Evolutionary conservation across 2,888 invertebrate genomes (phyloP), one percentile per base, ranked within the genome.

Genomic region (Helicoverpa assulta): DNA sequence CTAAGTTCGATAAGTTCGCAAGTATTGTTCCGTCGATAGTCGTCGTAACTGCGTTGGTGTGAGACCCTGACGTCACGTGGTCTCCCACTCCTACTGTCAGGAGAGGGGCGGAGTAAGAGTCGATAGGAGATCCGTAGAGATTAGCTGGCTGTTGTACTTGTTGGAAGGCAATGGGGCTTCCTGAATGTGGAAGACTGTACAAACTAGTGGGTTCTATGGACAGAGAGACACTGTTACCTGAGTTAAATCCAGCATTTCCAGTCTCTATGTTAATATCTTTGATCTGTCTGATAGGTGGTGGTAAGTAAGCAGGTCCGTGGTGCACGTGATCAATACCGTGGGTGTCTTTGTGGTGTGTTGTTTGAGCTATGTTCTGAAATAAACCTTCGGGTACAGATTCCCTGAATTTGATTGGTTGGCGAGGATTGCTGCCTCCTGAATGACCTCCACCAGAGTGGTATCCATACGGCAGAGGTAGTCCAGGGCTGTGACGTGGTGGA

Each of bases 371-470:
- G 61, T 96, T 97, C 78, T 97, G 96, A 4, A 98, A 92, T 5
- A 98, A 90, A 0, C 97, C 97, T 60, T 96, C 95, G 0, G 98
- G 98, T 0, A 98, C 97, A 0, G 97, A 96, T n/a, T 97, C 97
- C 56, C 97, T 96, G 89, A 97, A 98, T 78, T 97, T 96, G 6
- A 98, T 96, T 0, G 98, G 98, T 43, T 96, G 96, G 85, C 95
- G 95, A 0, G 97, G 96, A 0, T 89, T 88, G 58, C 88, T 91
- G 1, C 94, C 92, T 2, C 96, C 95, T 0, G 94, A 88, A 75
- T 93, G 92, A 0, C 93, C 93, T 0, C 96, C 95, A 6, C 96
- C 95, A 0, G 96, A 94, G 63, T 91, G 89, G 0, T 91, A 88
- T 0, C 96, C 96, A 63, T 95, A 95, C 0, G 95, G 94, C 2